Evolutionary conservation across 1,140 invertebrate species (phyloP).

Genomic region (Chlorops oryzae): DNA sequence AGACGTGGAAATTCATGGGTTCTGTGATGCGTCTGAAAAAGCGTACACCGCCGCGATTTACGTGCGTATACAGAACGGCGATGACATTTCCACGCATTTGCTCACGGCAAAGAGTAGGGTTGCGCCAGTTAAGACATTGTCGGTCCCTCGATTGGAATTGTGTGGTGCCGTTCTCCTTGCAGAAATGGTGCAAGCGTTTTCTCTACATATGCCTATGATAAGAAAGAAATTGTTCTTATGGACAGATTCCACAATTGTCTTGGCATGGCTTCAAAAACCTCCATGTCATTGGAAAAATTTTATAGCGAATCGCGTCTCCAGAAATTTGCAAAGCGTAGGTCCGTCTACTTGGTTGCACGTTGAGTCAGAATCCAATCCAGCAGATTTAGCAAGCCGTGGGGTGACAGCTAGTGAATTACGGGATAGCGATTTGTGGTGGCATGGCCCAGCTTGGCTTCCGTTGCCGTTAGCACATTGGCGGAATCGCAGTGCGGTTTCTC

Average conservation of each 20-base stretch:
- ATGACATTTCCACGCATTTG: too few relatives aligned
- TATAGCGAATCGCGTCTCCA: constrained; percentile 40
- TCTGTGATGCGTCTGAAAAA: too few relatives aligned
- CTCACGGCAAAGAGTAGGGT: constrained; percentile 23
- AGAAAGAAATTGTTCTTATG: neutral
- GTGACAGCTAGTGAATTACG: neutral
- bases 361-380: constrained; percentile 35
- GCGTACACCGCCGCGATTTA: too few relatives aligned
- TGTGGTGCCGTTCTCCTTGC: constrained; percentile 23
- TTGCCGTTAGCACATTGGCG: too few relatives aligned
- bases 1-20: too few relatives aligned
- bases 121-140: constrained; percentile 26
- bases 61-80: too few relatives aligned
- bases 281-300: constrained; percentile 30
- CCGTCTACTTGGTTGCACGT: constrained; percentile 40
- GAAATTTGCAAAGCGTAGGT: constrained; percentile 37
- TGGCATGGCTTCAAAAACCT: constrained; percentile 29
- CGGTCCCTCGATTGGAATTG: constrained; percentile 30
- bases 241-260: constrained; percentile 33
- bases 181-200: constrained; percentile 9
- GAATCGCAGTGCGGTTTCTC: too few relatives aligned
- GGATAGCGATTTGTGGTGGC: constrained; percentile 30
- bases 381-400: constrained; percentile 12
- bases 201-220: too few relatives aligned
- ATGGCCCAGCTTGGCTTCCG: constrained; percentile 19